Percentiles rank a stretch among this genome's conserved stretches.
Conservation (phyloP, 2,888 invertebrate species). For the Idaea biselata region DNA sequence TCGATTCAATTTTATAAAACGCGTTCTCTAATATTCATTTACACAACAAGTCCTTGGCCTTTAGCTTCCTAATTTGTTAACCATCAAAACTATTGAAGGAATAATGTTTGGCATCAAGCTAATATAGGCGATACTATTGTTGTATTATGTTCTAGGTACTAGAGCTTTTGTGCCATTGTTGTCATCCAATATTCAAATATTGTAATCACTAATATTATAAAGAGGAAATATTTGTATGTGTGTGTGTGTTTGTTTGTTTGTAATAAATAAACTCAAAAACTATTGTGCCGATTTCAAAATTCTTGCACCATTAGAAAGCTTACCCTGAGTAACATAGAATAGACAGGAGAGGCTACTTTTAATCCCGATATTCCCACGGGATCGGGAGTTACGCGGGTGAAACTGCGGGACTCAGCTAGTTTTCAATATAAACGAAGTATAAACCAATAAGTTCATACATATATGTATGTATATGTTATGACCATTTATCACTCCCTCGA, state of each 20-base stretch:
- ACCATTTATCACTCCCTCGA: not conserved
- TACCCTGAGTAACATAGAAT: no score
- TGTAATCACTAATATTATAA: no score
- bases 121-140: not conserved
- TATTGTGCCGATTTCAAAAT: no score
- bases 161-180: not conserved
- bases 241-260: no score
- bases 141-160: not conserved
- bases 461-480: not conserved
- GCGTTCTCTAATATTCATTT: not conserved
- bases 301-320: no score
- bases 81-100: not conserved
- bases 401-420: no score
- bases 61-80: slow-evolving; percentile 1
- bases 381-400: no score
- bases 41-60: not conserved
- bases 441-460: not conserved
- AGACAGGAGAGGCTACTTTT: no score
- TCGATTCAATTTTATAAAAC: not conserved
- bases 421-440: not conserved
- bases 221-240: no score
- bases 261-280: no score
- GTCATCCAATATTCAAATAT: not conserved
- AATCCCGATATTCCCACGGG: no score
- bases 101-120: not conserved